These are phyloP conservation scores for Oscheius sp. DNA, from an alignment of 2,888 invertebrate species.

Conservation along the genomic window DNA sequence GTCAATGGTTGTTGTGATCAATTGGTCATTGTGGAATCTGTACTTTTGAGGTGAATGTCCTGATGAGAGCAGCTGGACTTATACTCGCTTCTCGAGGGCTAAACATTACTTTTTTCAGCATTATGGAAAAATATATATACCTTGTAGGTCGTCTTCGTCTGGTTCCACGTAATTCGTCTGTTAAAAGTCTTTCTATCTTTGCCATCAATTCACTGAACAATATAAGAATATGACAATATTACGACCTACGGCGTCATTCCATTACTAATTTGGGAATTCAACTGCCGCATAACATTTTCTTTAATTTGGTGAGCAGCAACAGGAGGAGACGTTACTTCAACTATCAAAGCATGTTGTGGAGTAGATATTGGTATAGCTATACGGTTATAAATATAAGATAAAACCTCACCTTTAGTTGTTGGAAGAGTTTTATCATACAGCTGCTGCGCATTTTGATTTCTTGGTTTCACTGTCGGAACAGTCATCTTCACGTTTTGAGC, in stretches of 20 bases:
- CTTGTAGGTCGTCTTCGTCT: constrained; percentile 19
- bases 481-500: neutral
- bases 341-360: constrained; percentile 43
- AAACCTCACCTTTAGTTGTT: constrained; percentile 8
- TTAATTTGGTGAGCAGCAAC: constrained; percentile 11
- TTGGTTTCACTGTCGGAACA: constrained; percentile 15
- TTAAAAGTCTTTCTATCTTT: constrained; percentile 40
- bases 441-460: constrained; percentile 10
- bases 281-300: constrained; percentile 23
- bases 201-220: constrained; percentile 46
- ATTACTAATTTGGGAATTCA: constrained; percentile 39
- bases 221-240: neutral
- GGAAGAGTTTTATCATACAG: constrained; percentile 19
- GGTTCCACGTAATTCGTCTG: constrained; percentile 7
- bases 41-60: constrained; percentile 23
- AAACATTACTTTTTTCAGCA: neutral
- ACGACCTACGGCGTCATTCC: constrained; percentile 44
- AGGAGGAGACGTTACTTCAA: constrained; percentile 50
- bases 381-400: neutral
- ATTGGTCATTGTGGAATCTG: constrained; percentile 28
- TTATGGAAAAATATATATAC: neutral
- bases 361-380: constrained; percentile 9
- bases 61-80: constrained; percentile 13
- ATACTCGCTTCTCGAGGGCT: constrained; percentile 23
- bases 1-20: too few species aligned